Evolutionary conservation across 2,888 invertebrate species (phyloP).

Genomic region (Leucania comma): DNA sequence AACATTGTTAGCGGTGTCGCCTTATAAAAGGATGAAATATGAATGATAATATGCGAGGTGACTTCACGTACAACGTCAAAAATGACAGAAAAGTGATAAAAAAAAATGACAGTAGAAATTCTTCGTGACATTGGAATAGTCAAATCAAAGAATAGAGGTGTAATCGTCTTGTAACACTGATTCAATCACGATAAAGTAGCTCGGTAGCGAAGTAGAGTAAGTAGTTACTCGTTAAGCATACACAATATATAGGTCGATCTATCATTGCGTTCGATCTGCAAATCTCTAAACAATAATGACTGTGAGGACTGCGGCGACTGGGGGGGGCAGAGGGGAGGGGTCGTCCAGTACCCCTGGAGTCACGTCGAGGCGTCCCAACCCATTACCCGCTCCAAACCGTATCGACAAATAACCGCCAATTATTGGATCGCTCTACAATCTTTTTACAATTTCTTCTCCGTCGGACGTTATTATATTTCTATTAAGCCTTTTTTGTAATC

Average conservation of each 20-base stretch:
- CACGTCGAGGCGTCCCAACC: slow-evolving; percentile 88
- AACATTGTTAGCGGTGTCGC: slow-evolving; percentile 53
- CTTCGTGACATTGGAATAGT: slow-evolving; percentile 20
- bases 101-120: slow-evolving; percentile 32
- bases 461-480: slow-evolving; percentile 90
- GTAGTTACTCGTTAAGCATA: slow-evolving; percentile 40
- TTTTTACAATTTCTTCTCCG: slow-evolving; percentile 91
- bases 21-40: slow-evolving; percentile 60
- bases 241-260: slow-evolving; percentile 47
- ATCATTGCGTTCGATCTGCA: slow-evolving; percentile 73
- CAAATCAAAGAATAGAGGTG: slow-evolving; percentile 39
- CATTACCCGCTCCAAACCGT: slow-evolving; percentile 90
- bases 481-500: slow-evolving; percentile 91
- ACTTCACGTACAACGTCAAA: slow-evolving; percentile 47
- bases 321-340: slow-evolving; percentile 56
- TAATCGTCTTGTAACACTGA: slow-evolving; percentile 41
- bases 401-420: slow-evolving; percentile 91
- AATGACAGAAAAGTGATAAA: slow-evolving; percentile 32
- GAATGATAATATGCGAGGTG: slow-evolving; percentile 47
- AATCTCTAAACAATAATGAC: slow-evolving; percentile 81
- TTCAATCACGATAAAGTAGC: slow-evolving; percentile 54
- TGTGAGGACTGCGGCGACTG: slow-evolving; percentile 57
- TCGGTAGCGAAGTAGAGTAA: slow-evolving; percentile 44
- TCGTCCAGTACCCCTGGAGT: slow-evolving; percentile 74
- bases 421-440: slow-evolving; percentile 91